Evolutionary conservation across 1,140 invertebrate genomes (phyloP).

Genomic region (Drosophila micromelanica): DNA sequence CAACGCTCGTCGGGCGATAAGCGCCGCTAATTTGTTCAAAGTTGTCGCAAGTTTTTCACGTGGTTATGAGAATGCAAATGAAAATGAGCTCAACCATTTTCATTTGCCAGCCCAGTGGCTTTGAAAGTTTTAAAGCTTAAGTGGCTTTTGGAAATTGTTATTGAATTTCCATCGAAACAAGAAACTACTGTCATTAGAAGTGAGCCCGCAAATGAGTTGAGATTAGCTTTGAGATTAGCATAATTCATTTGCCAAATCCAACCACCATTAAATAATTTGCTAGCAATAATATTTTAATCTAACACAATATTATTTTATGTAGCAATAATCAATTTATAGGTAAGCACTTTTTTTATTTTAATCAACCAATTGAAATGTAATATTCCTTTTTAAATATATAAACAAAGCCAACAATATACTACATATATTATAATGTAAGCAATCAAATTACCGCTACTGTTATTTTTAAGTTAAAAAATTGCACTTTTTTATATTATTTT

Average conservation of each 20-base stretch:
- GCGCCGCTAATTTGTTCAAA: slow-evolving; percentile 66
- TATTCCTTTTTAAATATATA: no score
- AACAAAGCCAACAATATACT: no score
- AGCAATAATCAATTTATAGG: no score
- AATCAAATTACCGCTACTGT: no score
- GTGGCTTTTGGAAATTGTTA: slow-evolving; percentile 35
- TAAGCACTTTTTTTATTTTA: no score
- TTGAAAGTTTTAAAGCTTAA: slow-evolving; percentile 30
- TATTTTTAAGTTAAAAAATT: no score
- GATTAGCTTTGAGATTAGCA: slow-evolving; percentile 7
- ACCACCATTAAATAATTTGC: not conserved
- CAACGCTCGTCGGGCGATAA: slow-evolving; percentile 41
- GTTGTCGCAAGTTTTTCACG: slow-evolving; percentile 55
- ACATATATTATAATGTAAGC: no score
- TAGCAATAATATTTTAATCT: no score
- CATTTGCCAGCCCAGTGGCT: slow-evolving; percentile 42
- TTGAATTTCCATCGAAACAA: slow-evolving; percentile 24
- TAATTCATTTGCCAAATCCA: not conserved
- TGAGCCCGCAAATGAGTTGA: not conserved
- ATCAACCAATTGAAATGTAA: no score
- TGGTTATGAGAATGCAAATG: slow-evolving; percentile 25
- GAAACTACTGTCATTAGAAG: not conserved
- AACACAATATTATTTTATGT: no score
- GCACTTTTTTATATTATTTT: no score
- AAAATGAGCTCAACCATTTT: slow-evolving; percentile 29